These are phyloP conservation scores for Onychorhynchus coronatus DNA, from an alignment of 2,113 vertebrate species.

Conservation along the genomic window DNA sequence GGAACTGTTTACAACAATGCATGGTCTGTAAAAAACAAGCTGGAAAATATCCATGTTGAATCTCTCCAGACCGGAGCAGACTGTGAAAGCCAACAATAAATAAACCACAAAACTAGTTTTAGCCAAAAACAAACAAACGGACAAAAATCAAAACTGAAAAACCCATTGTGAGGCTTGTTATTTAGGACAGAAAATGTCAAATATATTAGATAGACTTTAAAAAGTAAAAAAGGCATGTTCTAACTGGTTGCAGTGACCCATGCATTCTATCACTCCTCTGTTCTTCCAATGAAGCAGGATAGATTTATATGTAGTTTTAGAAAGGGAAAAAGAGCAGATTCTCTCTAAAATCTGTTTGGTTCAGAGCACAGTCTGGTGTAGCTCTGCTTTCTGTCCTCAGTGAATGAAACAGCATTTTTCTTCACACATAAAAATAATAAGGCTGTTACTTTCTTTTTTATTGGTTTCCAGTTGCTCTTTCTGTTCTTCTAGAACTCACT, in stretches of 20 bases:
- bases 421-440: neutral
- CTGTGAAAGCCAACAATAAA: neutral
- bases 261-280: neutral
- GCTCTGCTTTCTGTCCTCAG: neutral
- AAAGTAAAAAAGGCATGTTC: neutral
- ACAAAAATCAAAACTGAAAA: neutral
- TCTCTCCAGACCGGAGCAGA: neutral
- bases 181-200: neutral
- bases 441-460: neutral
- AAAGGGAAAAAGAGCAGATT: neutral
- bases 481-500: neutral
- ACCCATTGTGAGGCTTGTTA: neutral
- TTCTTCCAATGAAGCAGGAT: neutral
- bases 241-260: neutral
- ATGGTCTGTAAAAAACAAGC: slow-evolving; percentile 30
- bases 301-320: neutral
- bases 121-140: neutral
- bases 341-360: neutral
- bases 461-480: neutral
- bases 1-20: neutral
- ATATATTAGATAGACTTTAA: neutral
- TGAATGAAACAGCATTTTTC: neutral
- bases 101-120: neutral
- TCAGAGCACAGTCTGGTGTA: neutral
- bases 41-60: neutral